These are phyloP conservation scores for Cettia cetti DNA, from an alignment of 2,113 vertebrate genomes.

Conservation along the genomic window DNA sequence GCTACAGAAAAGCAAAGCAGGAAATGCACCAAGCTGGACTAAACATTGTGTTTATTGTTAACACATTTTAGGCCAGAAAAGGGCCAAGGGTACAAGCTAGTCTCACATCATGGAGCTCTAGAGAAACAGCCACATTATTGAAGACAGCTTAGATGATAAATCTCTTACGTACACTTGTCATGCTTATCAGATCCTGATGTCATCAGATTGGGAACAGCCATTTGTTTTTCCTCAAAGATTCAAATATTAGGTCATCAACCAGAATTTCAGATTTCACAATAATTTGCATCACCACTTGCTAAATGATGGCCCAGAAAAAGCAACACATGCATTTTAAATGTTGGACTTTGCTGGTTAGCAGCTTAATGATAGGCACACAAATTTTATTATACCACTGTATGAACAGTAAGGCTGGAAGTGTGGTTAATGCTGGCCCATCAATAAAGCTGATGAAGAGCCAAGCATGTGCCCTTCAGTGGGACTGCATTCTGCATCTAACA, in stretches of 20 bases:
- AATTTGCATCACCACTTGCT: not conserved
- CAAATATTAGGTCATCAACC: not conserved
- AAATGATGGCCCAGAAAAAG: not conserved
- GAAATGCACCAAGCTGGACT: not conserved
- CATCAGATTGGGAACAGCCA: not conserved
- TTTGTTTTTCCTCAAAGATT: not conserved
- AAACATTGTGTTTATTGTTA: not conserved
- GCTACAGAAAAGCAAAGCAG: not conserved
- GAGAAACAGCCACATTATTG: not conserved
- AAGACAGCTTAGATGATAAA: not conserved
- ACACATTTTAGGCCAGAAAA: not conserved
- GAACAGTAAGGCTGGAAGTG: not conserved
- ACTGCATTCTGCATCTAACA: not conserved
- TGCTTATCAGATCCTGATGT: not conserved
- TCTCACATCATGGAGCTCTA: not conserved
- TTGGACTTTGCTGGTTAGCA: not conserved
- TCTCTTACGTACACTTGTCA: not conserved
- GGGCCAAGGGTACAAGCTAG: not conserved
- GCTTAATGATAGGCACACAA: not conserved
- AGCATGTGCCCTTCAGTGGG: not conserved
- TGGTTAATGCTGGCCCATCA: not conserved
- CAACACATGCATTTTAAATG: not conserved
- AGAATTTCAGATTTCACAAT: slow-evolving; percentile 20
- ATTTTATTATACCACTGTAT: not conserved
- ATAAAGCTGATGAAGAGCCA: not conserved